Conservation (phyloP, 1,140 invertebrate species). For the Orchesella cincta region DNA sequence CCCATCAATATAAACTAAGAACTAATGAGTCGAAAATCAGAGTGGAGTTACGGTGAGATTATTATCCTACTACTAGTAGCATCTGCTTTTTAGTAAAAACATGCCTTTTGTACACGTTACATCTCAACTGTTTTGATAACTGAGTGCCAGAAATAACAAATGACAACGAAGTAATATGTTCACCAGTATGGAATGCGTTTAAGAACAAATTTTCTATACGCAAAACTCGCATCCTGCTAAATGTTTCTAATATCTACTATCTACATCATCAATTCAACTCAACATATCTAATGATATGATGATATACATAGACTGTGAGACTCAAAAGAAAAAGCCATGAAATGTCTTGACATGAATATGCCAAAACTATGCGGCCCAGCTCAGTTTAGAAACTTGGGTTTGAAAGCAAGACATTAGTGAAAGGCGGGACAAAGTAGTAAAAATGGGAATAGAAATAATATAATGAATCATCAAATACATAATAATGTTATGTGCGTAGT, state of each 20-base stretch:
- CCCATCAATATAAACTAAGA: no score
- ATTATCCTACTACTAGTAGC: no score
- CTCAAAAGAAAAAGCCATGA: not conserved
- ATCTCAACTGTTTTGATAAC: conserved; percentile 26
- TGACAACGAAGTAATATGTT: conserved; percentile 19
- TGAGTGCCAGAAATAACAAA: conserved; percentile 27
- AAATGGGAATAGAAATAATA: not conserved
- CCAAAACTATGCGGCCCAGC: conserved; percentile 7
- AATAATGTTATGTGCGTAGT: not conserved
- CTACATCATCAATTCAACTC: not conserved
- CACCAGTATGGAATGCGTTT: not conserved
- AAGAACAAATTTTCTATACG: not conserved
- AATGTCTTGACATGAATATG: conserved; percentile 12
- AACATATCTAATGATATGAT: not conserved
- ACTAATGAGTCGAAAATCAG: no score
- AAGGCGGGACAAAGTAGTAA: conserved; percentile 10
- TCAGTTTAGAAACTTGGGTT: not conserved
- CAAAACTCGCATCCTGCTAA: not conserved
- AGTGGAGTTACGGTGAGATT: no score
- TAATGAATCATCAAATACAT: not conserved
- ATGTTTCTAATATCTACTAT: not conserved
- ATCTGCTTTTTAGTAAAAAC: no score
- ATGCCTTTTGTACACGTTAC: no score
- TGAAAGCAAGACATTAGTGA: conserved; percentile 7
- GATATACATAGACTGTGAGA: not conserved